These are phyloP conservation scores for Bostrychus sinensis DNA, from an alignment of 2,113 vertebrate species.

Conservation along the genomic window DNA sequence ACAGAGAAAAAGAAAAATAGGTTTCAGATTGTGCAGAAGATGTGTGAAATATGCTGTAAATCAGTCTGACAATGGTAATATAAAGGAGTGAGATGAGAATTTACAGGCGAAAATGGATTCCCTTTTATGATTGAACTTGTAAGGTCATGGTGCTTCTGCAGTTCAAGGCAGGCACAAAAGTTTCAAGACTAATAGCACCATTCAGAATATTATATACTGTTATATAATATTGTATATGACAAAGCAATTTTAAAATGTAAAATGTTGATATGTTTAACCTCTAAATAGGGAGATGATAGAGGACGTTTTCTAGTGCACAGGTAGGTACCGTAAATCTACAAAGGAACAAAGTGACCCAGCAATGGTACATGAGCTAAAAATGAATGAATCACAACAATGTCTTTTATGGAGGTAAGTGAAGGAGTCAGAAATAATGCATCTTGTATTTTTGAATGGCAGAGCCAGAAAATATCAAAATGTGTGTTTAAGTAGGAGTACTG, in stretches of 20 bases:
- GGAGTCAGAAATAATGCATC: too few relatives aligned
- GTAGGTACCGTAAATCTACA: too few relatives aligned
- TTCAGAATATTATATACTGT: not conserved
- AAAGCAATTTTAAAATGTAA: not conserved
- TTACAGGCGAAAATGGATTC: conserved; percentile 22
- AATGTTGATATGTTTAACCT: not conserved
- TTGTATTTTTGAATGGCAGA: too few relatives aligned
- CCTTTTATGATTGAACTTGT: conserved; percentile 11
- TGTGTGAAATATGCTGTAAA: conserved; percentile 8
- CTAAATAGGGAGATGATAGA: not conserved
- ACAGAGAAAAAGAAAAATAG: not conserved
- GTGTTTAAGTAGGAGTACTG: too few relatives aligned
- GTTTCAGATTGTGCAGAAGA: not conserved
- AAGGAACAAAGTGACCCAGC: too few relatives aligned
- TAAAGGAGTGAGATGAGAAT: conserved; percentile 13
- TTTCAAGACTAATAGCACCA: not conserved
- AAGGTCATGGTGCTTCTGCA: conserved; percentile 14
- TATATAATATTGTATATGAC: too few relatives aligned
- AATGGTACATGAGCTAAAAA: too few relatives aligned
- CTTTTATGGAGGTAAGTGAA: too few relatives aligned
- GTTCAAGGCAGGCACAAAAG: conserved; percentile 2
- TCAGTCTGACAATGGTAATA: conserved; percentile 8
- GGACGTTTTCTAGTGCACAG: too few relatives aligned
- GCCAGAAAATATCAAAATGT: too few relatives aligned
- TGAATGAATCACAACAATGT: not conserved